Base-by-base conservation (phyloP, 2,888 invertebrate genomes). In the Eupithecia centaureata region DNA sequence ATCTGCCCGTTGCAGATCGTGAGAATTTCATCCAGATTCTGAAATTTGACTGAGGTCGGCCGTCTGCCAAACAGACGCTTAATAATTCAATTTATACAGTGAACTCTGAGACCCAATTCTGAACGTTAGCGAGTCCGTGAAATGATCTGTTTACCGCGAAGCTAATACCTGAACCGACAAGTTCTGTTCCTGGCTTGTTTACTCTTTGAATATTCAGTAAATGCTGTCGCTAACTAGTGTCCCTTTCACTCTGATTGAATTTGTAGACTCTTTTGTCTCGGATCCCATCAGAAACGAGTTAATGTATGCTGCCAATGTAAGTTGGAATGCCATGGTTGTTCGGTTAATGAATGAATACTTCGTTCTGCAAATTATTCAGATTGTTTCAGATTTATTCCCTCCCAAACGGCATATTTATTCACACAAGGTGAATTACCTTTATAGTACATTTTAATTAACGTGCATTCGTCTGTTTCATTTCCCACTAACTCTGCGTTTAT, bases 11-110 rank as follows among this genome's bases (percentile, higher is more conserved):
- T 76, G 64, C 65, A 64, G 61, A 65, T 70, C 73, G 73, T 61
- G 71, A 73, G 70, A 72, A 72, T 73, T 77, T 70, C 70, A 71
- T 60, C 33, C 61, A 65, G 68, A 70, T 72, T 74, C 68, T 67
- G 73, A 75, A 78, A 76, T 81, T 74, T 62, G 67, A 75, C 71
- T 73, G 66, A 67, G 71, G 47, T 47, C 71, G 72, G 69, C 70
- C 71, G 71, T 77, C 75, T 79, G 77, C 76, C 78, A 80, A 80
- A 79, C 75, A 78, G 77, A 75, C 76, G 75, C 76, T n/a, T 77
- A 72, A 72, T 82, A 82, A 85, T 84, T 82, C 76, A 82, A 83
- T 84, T 81, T 80, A 74, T 73, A 73, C 73, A 76, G 74, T 73
- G 77, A 81, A 80, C 80, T 80, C 73, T 71, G 70, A 72, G 71